A percentile compares a stretch with the other conserved stretches of the same genome.
phyloP scores from a whole-genome alignment of 2,888 invertebrate genomes.

The Cerceris rybyensis region DNA sequence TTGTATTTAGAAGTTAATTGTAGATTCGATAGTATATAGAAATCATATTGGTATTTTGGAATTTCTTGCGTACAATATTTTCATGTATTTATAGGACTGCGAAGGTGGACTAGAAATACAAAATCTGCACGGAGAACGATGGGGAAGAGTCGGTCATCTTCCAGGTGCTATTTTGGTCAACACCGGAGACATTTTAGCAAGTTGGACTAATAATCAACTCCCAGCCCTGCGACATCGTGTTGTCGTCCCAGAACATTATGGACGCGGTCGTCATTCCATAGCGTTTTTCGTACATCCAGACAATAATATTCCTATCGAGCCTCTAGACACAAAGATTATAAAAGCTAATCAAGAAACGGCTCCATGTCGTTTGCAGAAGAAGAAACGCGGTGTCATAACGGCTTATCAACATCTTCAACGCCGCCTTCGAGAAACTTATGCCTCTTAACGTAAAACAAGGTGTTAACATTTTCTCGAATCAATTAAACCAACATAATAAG shows the following conservation, averaged over 20 bases:
- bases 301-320: slow-evolving; percentile 83
- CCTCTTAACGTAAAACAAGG: slow-evolving; percentile 77
- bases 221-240: slow-evolving; percentile 89
- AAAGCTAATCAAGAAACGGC: slow-evolving; percentile 75
- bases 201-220: slow-evolving; percentile 88
- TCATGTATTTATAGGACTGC: slow-evolving; percentile 84
- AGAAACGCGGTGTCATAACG: slow-evolving; percentile 85
- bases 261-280: slow-evolving; percentile 88
- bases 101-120: slow-evolving; percentile 90
- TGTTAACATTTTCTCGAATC: background rate
- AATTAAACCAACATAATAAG: background rate
- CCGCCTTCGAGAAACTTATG: slow-evolving; percentile 88
- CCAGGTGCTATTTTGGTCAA: slow-evolving; percentile 90
- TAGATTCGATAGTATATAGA: background rate
- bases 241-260: slow-evolving; percentile 87
- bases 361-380: slow-evolving; percentile 81
- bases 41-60: background rate
- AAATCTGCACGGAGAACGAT: slow-evolving; percentile 86
- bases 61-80: background rate
- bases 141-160: slow-evolving; percentile 89
- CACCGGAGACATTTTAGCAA: slow-evolving; percentile 88
- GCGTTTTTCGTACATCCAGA: slow-evolving; percentile 91
- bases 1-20: background rate
- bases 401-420: slow-evolving; percentile 89
- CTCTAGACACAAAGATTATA: slow-evolving; percentile 82